Evolutionary conservation across 2,888 invertebrate genomes (phyloP).

Genomic region (Anaspis maculata): DNA sequence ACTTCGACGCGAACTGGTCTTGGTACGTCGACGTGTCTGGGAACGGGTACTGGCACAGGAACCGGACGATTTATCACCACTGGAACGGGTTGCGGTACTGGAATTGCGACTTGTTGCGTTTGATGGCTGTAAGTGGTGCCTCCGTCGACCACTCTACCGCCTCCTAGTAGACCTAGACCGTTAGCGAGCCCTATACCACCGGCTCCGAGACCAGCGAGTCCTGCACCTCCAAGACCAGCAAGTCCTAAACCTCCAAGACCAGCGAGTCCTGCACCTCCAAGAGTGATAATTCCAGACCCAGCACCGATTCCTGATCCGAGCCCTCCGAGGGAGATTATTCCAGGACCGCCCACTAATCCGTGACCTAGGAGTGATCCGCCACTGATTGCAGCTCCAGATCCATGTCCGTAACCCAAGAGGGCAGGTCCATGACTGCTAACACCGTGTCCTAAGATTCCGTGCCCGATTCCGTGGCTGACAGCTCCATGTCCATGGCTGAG

Average conservation of each 20-base stretch:
- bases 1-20: constrained; percentile 31
- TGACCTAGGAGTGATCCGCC: no score
- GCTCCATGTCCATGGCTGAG: not conserved
- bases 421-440: no score
- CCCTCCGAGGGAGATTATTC: no score
- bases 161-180: constrained; percentile 4
- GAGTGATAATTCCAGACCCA: no score
- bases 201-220: constrained; percentile 4
- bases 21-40: constrained; percentile 30
- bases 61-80: constrained; percentile 27
- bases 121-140: constrained; percentile 29
- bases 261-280: constrained; percentile 2
- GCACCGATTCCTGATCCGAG: no score
- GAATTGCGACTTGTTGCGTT: constrained; percentile 25
- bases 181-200: constrained; percentile 3
- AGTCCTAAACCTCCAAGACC: constrained; percentile 1
- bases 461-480: no score
- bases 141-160: constrained; percentile 15
- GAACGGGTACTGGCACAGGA: constrained; percentile 30
- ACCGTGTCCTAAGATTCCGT: no score
- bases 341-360: no score
- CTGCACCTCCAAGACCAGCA: constrained; percentile 2
- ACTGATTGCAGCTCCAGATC: no score
- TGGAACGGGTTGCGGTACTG: constrained; percentile 31
- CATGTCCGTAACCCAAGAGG: no score